Conservation (phyloP, 2,888 invertebrate genomes). For the Sminthurides aquaticus region DNA sequence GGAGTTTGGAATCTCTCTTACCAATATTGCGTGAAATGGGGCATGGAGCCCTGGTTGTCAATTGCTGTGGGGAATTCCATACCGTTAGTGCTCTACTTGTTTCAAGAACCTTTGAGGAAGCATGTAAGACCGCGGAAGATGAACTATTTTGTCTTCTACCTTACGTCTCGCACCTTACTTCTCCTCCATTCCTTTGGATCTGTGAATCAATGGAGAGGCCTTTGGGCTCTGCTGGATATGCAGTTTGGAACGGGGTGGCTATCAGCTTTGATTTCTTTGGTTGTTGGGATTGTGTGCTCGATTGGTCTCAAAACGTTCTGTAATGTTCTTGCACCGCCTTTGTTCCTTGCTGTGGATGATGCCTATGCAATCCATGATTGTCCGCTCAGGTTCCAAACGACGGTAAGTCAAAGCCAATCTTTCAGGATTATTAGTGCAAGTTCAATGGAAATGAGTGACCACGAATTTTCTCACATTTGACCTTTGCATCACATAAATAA, state of each 20-base stretch:
- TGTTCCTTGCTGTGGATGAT: slow-evolving; percentile 63
- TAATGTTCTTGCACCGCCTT: slow-evolving; percentile 75
- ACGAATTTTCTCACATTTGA: too few species aligned
- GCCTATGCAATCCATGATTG: slow-evolving; percentile 70
- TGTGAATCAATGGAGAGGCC: slow-evolving; percentile 81
- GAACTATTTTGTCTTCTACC: slow-evolving; percentile 33
- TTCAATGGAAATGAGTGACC: too few species aligned
- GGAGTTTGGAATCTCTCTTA: slow-evolving; percentile 36
- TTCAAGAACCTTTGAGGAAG: slow-evolving; percentile 55
- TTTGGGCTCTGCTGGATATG: slow-evolving; percentile 56
- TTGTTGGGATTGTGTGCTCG: slow-evolving; percentile 56
- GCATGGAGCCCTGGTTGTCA: slow-evolving; percentile 32
- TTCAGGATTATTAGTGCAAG: background rate
- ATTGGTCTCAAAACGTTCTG: slow-evolving; percentile 62
- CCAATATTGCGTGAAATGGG: slow-evolving; percentile 25
- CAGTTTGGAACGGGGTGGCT: slow-evolving; percentile 50
- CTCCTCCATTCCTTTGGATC: slow-evolving; percentile 55
- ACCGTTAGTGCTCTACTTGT: slow-evolving; percentile 61
- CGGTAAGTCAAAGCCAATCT: slow-evolving; percentile 46
- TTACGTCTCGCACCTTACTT: slow-evolving; percentile 30
- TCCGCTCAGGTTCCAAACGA: slow-evolving; percentile 71
- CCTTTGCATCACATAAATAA: too few species aligned
- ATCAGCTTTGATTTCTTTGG: slow-evolving; percentile 58
- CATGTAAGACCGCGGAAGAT: slow-evolving; percentile 28
- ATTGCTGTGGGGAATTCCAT: slow-evolving; percentile 56